phyloP scores from a whole-genome alignment of 2,797 vertebrate genomes.

The Delichon dasypus region DNA sequence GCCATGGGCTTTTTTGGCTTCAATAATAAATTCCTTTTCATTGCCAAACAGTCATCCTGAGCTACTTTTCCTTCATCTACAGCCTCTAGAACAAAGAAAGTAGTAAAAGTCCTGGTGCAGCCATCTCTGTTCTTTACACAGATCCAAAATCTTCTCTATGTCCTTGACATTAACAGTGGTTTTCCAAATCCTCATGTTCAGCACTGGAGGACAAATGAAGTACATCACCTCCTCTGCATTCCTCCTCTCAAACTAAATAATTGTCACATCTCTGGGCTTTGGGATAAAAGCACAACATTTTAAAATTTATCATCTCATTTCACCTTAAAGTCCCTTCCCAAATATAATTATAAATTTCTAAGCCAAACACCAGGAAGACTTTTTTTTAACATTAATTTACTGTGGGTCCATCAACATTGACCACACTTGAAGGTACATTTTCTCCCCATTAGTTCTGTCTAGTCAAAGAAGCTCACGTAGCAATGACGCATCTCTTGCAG shows the following conservation, averaged over 20 bases:
- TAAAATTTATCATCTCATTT: not conserved
- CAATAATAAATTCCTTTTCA: not conserved
- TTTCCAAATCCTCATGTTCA: not conserved
- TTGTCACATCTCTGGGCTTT: not conserved
- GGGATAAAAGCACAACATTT: not conserved
- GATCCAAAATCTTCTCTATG: not conserved
- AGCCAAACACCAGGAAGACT: not conserved
- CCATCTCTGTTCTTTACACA: not conserved
- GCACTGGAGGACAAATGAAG: constrained; percentile 6
- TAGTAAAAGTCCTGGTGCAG: not conserved
- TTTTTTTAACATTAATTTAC: not conserved
- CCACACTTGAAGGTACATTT: constrained; percentile 17
- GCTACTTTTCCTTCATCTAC: not conserved
- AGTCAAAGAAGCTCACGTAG: constrained; percentile 29
- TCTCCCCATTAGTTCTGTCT: constrained; percentile 31
- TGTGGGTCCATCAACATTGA: not conserved
- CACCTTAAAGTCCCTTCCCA: not conserved
- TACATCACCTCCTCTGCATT: not conserved
- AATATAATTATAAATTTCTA: not conserved
- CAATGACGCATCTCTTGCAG: constrained; percentile 60
- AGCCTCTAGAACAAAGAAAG: not conserved
- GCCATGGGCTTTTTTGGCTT: not conserved
- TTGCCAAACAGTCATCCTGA: not conserved
- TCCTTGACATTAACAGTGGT: not conserved
- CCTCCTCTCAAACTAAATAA: not conserved